Conservation (phyloP, 2,797 vertebrate genomes). For the Macroramphosus scolopax region DNA sequence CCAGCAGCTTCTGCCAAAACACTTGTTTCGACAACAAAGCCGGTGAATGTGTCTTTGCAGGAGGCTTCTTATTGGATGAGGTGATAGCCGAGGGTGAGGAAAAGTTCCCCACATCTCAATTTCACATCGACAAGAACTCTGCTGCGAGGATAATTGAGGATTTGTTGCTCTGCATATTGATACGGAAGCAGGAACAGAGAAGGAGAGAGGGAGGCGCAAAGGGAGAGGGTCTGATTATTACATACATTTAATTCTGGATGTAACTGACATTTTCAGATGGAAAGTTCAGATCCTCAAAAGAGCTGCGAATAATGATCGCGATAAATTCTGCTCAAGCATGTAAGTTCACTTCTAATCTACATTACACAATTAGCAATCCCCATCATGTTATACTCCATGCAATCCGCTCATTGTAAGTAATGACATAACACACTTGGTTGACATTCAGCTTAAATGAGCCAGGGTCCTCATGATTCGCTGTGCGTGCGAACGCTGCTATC, state of each 20-base stretch:
- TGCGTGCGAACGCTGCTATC: neutral
- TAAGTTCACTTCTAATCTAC: constrained; percentile 44
- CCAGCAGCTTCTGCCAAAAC: constrained; percentile 52
- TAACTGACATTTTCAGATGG: constrained; percentile 52
- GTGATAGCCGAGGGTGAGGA: constrained; percentile 19
- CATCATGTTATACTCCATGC: constrained; percentile 44
- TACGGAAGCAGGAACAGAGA: constrained; percentile 5
- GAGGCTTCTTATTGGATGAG: constrained; percentile 25
- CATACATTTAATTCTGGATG: constrained; percentile 46
- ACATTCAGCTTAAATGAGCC: constrained; percentile 33
- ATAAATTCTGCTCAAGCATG: constrained; percentile 39
- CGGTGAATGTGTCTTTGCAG: constrained; percentile 12
- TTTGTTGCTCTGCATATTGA: constrained; percentile 34
- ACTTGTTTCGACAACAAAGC: constrained; percentile 33
- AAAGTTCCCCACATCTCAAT: constrained; percentile 40
- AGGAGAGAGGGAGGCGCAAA: constrained; percentile 1
- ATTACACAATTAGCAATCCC: constrained; percentile 51
- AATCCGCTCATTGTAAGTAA: constrained; percentile 29
- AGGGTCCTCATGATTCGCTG: constrained; percentile 16
- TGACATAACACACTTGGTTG: constrained; percentile 35
- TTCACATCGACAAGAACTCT: constrained; percentile 44
- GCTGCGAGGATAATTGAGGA: constrained; percentile 54
- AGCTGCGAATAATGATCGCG: constrained; percentile 48
- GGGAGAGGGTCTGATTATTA: constrained; percentile 26
- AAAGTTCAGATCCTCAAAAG: constrained; percentile 39